These are phyloP conservation scores for Podarcis siculus DNA, from an alignment of 2,797 vertebrate genomes.

Conservation along the genomic window DNA sequence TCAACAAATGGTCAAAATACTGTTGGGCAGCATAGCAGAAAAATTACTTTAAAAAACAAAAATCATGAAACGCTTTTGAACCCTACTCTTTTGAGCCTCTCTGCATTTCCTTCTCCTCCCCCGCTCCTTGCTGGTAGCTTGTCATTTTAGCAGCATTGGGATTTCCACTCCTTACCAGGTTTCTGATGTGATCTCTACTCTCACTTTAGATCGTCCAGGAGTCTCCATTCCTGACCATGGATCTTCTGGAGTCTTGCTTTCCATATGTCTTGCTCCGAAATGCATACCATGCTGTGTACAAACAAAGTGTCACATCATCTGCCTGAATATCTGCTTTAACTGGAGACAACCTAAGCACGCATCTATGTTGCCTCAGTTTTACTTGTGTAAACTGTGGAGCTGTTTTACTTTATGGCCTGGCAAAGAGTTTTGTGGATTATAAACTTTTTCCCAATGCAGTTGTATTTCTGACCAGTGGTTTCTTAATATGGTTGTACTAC, in stretches of 20 bases:
- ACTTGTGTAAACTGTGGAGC: constrained; percentile 82
- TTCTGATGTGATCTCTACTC: constrained; percentile 46
- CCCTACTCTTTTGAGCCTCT: neutral
- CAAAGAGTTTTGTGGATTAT: constrained; percentile 83
- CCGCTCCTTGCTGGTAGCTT: neutral
- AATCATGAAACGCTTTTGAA: constrained; percentile 21
- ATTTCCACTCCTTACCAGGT: neutral
- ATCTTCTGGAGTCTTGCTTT: constrained; percentile 98
- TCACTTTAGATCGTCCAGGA: constrained; percentile 96
- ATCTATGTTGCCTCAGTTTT: constrained; percentile 80
- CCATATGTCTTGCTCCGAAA: constrained; percentile 97
- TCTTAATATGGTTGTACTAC: constrained; percentile 83
- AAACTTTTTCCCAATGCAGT: constrained; percentile 77
- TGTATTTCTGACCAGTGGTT: constrained; percentile 83
- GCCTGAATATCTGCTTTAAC: constrained; percentile 78
- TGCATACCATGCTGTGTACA: constrained; percentile 98
- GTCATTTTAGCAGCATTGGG: neutral
- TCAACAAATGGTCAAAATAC: neutral
- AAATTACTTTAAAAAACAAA: neutral
- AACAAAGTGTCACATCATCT: constrained; percentile 92
- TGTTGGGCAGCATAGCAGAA: constrained; percentile 11
- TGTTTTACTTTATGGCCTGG: constrained; percentile 82
- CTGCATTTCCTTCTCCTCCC: neutral
- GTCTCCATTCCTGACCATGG: constrained; percentile 99
- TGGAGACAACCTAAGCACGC: constrained; percentile 76